phyloP scores from a whole-genome alignment of 2,888 invertebrate genomes.

The Drosophila pseudotakahashii region DNA sequence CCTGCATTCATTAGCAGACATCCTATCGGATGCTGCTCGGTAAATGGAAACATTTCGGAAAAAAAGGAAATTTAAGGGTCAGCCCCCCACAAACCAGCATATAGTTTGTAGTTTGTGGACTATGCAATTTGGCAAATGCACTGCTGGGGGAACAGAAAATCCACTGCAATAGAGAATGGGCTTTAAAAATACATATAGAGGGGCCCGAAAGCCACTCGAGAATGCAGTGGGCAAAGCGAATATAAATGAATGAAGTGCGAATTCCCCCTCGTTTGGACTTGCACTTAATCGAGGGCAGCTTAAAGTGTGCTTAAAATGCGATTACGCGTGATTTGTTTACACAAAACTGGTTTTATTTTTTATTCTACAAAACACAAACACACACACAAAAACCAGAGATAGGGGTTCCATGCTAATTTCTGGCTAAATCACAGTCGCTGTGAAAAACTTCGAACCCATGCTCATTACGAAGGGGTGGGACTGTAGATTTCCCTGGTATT shows the following conservation, averaged over 20 bases:
- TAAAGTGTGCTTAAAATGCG: constrained; percentile 73
- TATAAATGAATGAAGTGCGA: constrained; percentile 47
- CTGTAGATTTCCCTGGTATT: neutral
- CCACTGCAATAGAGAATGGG: constrained; percentile 10
- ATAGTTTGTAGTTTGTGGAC: constrained; percentile 6
- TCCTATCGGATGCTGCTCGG: constrained; percentile 9
- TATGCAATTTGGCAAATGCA: constrained; percentile 50
- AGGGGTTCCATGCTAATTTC: constrained; percentile 63
- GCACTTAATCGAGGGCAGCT: constrained; percentile 55
- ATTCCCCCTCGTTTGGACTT: constrained; percentile 23
- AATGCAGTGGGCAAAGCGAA: constrained; percentile 18
- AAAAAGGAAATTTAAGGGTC: constrained; percentile 4
- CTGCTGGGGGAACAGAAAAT: constrained; percentile 7
- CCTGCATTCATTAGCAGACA: constrained; percentile 14
- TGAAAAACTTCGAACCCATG: neutral
- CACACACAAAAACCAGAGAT: constrained; percentile 5
- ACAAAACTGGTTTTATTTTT: constrained; percentile 38
- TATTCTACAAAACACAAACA: constrained; percentile 26
- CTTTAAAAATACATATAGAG: neutral
- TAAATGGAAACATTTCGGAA: constrained; percentile 23
- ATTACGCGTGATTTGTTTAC: constrained; percentile 68
- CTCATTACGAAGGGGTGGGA: constrained; percentile 15
- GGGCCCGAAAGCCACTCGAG: constrained; percentile 7
- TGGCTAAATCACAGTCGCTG: constrained; percentile 55
- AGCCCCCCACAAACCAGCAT: constrained; percentile 8